Percentiles rank a stretch among this genome's conserved stretches.
phyloP scores from a whole-genome alignment of 2,888 invertebrate genomes.

The Oasisia sp. region DNA sequence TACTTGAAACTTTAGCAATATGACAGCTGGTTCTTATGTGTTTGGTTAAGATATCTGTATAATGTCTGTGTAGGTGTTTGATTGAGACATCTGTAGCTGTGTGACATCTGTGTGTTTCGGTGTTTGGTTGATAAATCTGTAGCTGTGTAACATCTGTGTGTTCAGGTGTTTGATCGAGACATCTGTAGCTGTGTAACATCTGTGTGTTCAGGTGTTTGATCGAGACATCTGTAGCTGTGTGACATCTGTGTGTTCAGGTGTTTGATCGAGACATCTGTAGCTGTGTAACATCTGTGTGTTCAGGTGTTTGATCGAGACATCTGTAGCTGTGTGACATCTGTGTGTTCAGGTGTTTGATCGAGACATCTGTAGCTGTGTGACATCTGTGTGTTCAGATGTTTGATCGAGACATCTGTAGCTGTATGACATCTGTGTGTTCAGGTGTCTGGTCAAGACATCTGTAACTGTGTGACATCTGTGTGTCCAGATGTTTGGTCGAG shows the following conservation, averaged over 20 bases:
- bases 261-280: not conserved
- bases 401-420: conserved; percentile 12
- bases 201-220: no score
- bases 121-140: no score
- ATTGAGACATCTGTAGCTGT: no score
- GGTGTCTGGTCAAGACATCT: conserved; percentile 38
- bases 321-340: not conserved
- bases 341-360: conserved; percentile 5
- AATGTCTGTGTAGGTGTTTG: no score
- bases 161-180: no score
- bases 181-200: no score
- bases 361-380: conserved; percentile 13
- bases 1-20: no score
- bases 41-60: no score
- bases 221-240: not conserved
- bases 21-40: no score
- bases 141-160: no score
- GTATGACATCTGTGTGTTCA: conserved; percentile 12
- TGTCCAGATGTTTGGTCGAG: no score
- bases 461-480: conserved; percentile 44
- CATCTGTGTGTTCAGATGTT: not conserved
- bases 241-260: not conserved
- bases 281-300: not conserved
- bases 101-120: no score
- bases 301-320: not conserved